Evolutionary conservation across 1,140 invertebrate species (phyloP), one percentile per base, ranked within the genome.

Genomic region (Hypsibius dujardini): DNA sequence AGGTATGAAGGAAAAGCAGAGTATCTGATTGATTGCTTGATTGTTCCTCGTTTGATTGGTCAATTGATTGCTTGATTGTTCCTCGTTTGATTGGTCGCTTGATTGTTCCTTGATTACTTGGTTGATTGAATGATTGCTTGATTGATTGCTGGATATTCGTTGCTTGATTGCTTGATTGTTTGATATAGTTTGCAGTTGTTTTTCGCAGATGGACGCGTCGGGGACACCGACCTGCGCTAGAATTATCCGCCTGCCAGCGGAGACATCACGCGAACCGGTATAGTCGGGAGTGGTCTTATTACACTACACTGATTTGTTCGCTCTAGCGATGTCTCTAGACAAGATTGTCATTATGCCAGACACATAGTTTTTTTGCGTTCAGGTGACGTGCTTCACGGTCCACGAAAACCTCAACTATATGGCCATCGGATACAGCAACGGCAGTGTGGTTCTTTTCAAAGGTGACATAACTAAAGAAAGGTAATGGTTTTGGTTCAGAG

Each of bases 351-450:
- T 69, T 47, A 46, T 42, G 3, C 14, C 46, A 3, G 47, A 15
- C 28, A 47, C 7, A 74, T 56, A 56, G 7, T 45, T 69, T 73
- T 70, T 46, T 45, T 73, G 2, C 69, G 60, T 42, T 28, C 82
- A 83, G 60, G 85, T 85, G 1, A 89, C 88, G 56, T 85, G 85
- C 71, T 80, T 94, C 46, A 85, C 87, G 74, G 87, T 91, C 1
- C 87, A 92, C 80, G 89, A 90, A 72, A 89, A 87, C 79, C 79
- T 90, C 77, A 87, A 86, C 77, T 81, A 90, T 67, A 85, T 95
- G 82, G 89, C 89, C 47, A 84, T 94, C 73, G 92, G 91, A 3
- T 93, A 92, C 79, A 83, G 85, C 75, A 89, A 92, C 84, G 90
- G 91, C 1, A 86, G 86, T 69, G 85, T 94, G 59, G 81, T 90